Evolutionary conservation across 2,113 vertebrate species (phyloP).

Genomic region (Barnardius zonarius): DNA sequence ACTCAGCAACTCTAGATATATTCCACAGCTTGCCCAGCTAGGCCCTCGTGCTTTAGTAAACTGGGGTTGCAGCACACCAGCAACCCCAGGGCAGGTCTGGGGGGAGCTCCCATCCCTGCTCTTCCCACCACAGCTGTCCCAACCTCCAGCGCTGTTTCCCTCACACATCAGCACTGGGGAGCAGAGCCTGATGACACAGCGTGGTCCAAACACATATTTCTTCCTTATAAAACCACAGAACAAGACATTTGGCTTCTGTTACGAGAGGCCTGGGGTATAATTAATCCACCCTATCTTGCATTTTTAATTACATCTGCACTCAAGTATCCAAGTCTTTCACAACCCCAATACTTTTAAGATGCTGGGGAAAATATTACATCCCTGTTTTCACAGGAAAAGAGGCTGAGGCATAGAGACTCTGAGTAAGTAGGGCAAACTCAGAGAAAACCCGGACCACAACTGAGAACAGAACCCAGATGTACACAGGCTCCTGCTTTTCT

Average conservation of each 20-base stretch:
- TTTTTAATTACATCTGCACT: slow-evolving; percentile 46
- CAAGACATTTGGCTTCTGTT: slow-evolving; percentile 16
- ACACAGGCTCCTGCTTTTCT: slow-evolving; percentile 20
- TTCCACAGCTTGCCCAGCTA: not conserved
- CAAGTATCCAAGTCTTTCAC: slow-evolving; percentile 10
- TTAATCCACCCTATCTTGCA: slow-evolving; percentile 9
- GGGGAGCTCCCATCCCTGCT: rapidly evolving
- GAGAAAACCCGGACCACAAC: not conserved
- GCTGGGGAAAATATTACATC: not conserved
- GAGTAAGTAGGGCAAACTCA: slow-evolving; percentile 16
- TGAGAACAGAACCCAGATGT: slow-evolving; percentile 52
- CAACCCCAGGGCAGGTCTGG: rapidly evolving
- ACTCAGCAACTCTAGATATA: not conserved
- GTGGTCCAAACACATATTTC: not conserved
- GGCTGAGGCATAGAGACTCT: not conserved
- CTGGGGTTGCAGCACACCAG: not conserved
- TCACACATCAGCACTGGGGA: not conserved
- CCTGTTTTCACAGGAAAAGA: not conserved
- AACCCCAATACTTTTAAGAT: not conserved
- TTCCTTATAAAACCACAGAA: slow-evolving; percentile 27
- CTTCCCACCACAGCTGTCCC: not conserved
- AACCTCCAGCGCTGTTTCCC: not conserved
- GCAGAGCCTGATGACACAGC: not conserved
- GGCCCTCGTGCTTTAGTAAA: not conserved
- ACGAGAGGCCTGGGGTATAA: not conserved